phyloP scores from a whole-genome alignment of 2,888 invertebrate genomes.

The Gymnocheta viridis region DNA sequence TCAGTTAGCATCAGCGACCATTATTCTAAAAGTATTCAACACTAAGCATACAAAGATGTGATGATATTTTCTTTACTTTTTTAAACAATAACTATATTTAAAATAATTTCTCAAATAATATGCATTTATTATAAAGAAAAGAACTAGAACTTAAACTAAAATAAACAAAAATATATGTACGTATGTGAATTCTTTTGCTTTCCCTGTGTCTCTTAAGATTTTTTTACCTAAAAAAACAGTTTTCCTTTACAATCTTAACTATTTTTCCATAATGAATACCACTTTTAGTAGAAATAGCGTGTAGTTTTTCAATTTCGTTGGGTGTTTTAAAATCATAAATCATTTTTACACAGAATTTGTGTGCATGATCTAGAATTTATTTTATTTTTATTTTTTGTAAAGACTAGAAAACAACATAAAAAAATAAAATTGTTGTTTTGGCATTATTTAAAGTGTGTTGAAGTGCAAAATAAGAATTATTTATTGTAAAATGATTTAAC shows the following conservation, averaged over 20 bases:
- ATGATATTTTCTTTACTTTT: not conserved
- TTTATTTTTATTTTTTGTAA: not conserved
- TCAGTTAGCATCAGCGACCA: not conserved
- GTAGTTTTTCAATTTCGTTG: slow-evolving; percentile 61
- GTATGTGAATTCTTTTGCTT: not conserved
- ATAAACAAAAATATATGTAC: slow-evolving; percentile 9
- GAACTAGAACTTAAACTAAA: not conserved
- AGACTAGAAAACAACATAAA: not conserved
- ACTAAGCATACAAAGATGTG: not conserved
- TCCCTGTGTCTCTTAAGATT: not conserved
- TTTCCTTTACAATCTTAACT: not conserved
- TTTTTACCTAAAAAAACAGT: slow-evolving; percentile 18
- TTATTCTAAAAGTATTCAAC: not conserved
- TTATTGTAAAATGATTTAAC: slow-evolving; percentile 15
- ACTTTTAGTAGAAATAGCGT: slow-evolving; percentile 41
- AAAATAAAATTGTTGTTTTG: slow-evolving; percentile 34
- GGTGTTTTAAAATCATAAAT: slow-evolving; percentile 58
- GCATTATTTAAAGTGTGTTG: slow-evolving; percentile 63
- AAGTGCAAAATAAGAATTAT: not conserved
- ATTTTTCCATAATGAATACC: slow-evolving; percentile 7
- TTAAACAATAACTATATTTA: slow-evolving; percentile 1
- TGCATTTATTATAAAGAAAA: not conserved
- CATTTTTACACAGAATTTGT: slow-evolving; percentile 46
- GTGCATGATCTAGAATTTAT: slow-evolving; percentile 41
- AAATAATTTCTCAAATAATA: slow-evolving; percentile 20